Evolutionary conservation across 2,113 vertebrate species (phyloP).

Genomic region (Sprattus sprattus): DNA sequence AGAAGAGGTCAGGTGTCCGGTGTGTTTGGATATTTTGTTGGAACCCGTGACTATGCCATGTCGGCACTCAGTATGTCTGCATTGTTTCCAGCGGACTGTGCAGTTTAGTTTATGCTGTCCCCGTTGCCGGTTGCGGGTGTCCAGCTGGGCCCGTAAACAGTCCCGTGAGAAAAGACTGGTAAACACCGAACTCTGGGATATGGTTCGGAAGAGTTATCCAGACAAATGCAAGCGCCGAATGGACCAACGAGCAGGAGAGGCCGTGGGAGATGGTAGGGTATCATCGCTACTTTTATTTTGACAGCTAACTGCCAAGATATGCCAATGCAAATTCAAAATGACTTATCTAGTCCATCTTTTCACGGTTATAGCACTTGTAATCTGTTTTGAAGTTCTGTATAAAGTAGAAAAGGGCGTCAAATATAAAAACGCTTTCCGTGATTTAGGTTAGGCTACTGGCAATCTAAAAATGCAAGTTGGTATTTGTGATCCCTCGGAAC

Average conservation of each 20-base stretch:
- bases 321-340: conserved; percentile 2
- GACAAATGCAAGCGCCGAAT: conserved; percentile 62
- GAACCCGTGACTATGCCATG: conserved; percentile 65
- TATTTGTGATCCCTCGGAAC: conserved; percentile 4
- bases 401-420: background rate
- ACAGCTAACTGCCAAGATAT: conserved; percentile 18
- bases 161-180: conserved; percentile 54
- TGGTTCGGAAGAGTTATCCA: conserved; percentile 67
- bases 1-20: conserved; percentile 60
- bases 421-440: background rate
- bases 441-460: background rate
- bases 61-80: conserved; percentile 59
- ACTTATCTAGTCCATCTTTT: background rate
- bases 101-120: conserved; percentile 67
- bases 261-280: conserved; percentile 57
- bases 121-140: conserved; percentile 64
- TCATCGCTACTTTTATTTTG: conserved; percentile 16
- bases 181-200: conserved; percentile 59
- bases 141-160: conserved; percentile 65
- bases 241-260: conserved; percentile 55
- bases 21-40: conserved; percentile 60
- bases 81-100: conserved; percentile 60
- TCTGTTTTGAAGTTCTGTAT: background rate
- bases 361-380: background rate
- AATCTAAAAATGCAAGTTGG: conserved; percentile 1